These are phyloP conservation scores for Phoxinus dragarum DNA, from an alignment of 2,797 vertebrate species.

Conservation along the genomic window DNA sequence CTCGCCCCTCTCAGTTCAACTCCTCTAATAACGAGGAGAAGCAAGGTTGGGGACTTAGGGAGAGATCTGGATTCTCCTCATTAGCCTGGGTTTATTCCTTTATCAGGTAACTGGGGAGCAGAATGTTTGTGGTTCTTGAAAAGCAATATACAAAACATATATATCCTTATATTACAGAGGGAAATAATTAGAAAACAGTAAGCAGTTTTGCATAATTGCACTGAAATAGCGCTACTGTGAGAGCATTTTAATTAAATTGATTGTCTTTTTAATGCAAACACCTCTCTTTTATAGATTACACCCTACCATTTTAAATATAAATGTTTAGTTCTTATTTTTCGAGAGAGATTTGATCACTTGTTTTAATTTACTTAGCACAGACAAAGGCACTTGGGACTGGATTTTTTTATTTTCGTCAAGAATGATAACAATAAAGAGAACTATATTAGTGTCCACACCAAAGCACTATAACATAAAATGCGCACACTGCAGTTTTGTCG, in stretches of 20 bases:
- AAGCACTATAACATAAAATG: too few relatives aligned
- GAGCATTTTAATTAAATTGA: neutral
- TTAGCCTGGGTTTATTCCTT: constrained; percentile 66
- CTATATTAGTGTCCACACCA: too few relatives aligned
- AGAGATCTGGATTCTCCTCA: constrained; percentile 61
- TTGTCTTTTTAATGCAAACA: neutral
- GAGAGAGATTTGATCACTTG: neutral
- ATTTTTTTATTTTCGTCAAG: too few relatives aligned
- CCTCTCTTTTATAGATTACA: neutral
- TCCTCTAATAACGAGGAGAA: constrained; percentile 77
- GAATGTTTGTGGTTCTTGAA: neutral
- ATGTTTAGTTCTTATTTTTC: neutral
- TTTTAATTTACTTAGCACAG: neutral
- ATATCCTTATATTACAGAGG: neutral
- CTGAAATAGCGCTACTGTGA: neutral
- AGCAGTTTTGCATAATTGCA: neutral
- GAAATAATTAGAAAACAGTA: neutral
- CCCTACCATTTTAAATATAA: neutral
- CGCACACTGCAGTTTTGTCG: too few relatives aligned
- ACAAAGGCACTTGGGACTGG: too few relatives aligned
- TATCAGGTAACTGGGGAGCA: constrained; percentile 37
- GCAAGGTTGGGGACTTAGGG: constrained; percentile 59
- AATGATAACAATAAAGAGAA: too few relatives aligned
- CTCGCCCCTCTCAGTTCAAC: constrained; percentile 69
- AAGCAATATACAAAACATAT: neutral